Evolutionary conservation across 2,113 vertebrate genomes (phyloP).

Genomic region (Mus spicilegus): DNA sequence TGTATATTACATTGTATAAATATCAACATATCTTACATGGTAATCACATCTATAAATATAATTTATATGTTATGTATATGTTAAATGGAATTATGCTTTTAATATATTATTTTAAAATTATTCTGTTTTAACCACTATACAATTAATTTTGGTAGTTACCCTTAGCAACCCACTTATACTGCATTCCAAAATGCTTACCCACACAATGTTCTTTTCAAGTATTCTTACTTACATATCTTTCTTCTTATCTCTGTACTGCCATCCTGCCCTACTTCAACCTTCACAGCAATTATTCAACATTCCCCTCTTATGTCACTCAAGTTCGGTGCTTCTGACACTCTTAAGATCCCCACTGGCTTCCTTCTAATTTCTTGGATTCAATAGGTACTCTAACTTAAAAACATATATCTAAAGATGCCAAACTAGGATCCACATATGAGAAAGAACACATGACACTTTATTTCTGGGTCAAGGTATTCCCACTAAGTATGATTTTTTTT

Average conservation of each 20-base stretch:
- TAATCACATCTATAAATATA: background rate
- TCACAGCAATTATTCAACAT: background rate
- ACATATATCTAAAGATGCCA: background rate
- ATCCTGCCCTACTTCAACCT: background rate
- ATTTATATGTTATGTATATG: background rate
- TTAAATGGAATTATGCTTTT: background rate
- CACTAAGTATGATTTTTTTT: background rate
- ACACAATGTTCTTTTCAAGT: background rate
- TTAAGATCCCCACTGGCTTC: background rate
- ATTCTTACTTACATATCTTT: background rate
- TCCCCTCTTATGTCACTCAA: background rate
- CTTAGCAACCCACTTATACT: background rate
- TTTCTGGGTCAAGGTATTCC: background rate
- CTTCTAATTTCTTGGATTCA: background rate
- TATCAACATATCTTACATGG: background rate
- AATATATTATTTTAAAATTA: background rate
- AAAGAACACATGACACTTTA: background rate
- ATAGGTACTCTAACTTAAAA: background rate
- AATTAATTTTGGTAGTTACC: background rate
- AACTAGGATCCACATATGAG: background rate
- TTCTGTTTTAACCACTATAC: background rate
- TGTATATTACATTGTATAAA: background rate
- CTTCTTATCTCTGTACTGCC: background rate
- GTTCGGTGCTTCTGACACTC: background rate
- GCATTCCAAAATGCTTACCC: background rate